Base-by-base conservation (phyloP, 2,888 invertebrate genomes). In the Electrophaes corylata region DNA sequence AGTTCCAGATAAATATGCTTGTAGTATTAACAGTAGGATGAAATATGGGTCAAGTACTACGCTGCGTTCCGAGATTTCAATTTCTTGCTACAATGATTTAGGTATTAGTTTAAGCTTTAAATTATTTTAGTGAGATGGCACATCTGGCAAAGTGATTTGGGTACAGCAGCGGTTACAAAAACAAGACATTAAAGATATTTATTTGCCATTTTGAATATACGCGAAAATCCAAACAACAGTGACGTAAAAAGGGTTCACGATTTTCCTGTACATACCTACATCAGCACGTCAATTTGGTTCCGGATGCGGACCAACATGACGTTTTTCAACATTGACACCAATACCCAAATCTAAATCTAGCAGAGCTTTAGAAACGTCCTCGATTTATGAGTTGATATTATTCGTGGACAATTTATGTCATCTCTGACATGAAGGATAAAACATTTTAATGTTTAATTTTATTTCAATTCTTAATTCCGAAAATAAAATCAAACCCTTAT, bases 251-350 rank as follows among this genome's bases (percentile, higher is more conserved):
- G 78, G 80, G 79, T 78, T 76, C 69, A 62, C 56, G 63, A 61
- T 75, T 71, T 72, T 70, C 57, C 54, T 69, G 67, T 67, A 70
- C 53, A 62, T 71, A 77, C 75, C 76, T 78, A 77, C 67, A 66
- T 78, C 77, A 76, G 66, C 63, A 69, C 74, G 81, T 79, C 80
- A 81, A 77, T 79, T 80, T 75, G 69, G 71, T 59, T 54, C 65
- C 66, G 71, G 62, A 64, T 63, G 62, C 65, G 51, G 64, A 64
- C 60, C 49, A 61, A 64, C 65, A 67, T 73, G 72, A 79, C 74
- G 64, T 72, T 74, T 75, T 72, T 69, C 60, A 68, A 74, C 71
- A 75, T 73, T 74, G 79, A 78, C 74, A 74, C 70, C 71, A 61
- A 66, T 69, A 71, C 73, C 76, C 77, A 58, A 71, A 72, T 72